These are phyloP conservation scores for Ameiurus melas DNA, from an alignment of 2,113 vertebrate genomes.

Conservation along the genomic window DNA sequence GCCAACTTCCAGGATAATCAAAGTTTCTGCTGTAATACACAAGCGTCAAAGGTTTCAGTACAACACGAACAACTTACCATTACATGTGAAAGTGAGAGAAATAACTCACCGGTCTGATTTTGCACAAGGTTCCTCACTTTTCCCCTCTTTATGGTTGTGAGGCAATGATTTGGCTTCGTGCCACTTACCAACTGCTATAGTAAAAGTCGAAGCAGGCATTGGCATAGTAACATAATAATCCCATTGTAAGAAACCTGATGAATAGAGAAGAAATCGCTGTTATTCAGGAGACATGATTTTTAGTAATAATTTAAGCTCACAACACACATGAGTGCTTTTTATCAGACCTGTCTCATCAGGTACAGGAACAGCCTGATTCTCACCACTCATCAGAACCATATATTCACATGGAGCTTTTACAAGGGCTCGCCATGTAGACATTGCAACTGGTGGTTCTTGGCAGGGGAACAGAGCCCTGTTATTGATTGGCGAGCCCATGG, in stretches of 20 bases:
- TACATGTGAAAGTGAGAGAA: neutral
- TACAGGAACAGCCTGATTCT: conserved; percentile 81
- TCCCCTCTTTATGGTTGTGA: conserved; percentile 29
- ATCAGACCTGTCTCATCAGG: conserved; percentile 75
- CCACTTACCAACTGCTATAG: conserved; percentile 92
- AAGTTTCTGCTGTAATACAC: conserved; percentile 6
- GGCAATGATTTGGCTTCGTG: conserved; percentile 70
- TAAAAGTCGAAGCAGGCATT: conserved; percentile 96
- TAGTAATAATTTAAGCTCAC: neutral
- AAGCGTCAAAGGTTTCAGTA: neutral
- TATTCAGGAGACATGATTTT: neutral
- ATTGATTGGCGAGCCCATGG: conserved; percentile 93
- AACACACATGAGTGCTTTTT: conserved; percentile 5
- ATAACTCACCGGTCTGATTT: conserved; percentile 1
- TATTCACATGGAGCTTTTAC: conserved; percentile 81
- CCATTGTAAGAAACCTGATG: conserved; percentile 80
- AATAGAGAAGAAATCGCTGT: conserved; percentile 3
- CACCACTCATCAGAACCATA: conserved; percentile 92
- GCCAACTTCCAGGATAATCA: neutral
- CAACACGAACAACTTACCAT: neutral
- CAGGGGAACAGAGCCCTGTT: conserved; percentile 97
- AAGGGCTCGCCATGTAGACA: conserved; percentile 95
- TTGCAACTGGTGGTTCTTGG: conserved; percentile 95
- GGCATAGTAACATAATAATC: conserved; percentile 94
- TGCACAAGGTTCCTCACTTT: conserved; percentile 18